phyloP scores from a whole-genome alignment of 1,140 invertebrate genomes.

The Micrasema longulum region DNA sequence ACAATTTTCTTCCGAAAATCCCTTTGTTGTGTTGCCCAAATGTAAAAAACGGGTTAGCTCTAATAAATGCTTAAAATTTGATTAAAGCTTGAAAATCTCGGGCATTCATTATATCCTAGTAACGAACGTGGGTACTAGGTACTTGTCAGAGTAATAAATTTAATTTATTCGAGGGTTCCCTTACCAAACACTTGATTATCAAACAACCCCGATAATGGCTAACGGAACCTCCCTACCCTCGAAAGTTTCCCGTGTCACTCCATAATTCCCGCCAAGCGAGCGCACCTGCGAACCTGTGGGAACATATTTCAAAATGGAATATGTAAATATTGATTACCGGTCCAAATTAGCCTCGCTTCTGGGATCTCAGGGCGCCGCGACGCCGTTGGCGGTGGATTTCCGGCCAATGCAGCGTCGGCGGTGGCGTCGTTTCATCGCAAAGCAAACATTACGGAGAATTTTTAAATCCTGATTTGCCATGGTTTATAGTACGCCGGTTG shows the following conservation, averaged over 20 bases:
- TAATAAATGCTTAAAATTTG: no score
- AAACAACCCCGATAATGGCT: not conserved
- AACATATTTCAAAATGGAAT: conserved; percentile 47
- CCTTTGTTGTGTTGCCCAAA: no score
- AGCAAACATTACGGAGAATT: not conserved
- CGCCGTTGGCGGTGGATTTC: no score
- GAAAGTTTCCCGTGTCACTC: conserved; percentile 25
- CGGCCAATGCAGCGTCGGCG: no score
- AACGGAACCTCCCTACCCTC: conserved; percentile 1
- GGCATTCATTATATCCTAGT: no score
- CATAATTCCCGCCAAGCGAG: conserved; percentile 25
- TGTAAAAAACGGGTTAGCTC: no score
- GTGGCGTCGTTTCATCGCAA: not conserved
- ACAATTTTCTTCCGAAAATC: no score
- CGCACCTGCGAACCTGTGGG: conserved; percentile 36
- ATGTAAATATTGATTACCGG: conserved; percentile 48
- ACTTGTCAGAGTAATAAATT: no score
- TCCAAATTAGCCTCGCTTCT: conserved; percentile 40
- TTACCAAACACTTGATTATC: conserved; percentile 2
- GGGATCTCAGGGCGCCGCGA: not conserved
- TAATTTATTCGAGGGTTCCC: not conserved
- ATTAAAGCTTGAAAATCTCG: no score
- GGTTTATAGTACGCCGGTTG: not conserved
- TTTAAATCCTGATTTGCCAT: conserved; percentile 13
- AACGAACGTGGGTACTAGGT: no score